Evolutionary conservation across 2,888 invertebrate genomes (phyloP), one percentile per base, ranked within the genome.

Genomic region (Hermaeophaga mercurialis): DNA sequence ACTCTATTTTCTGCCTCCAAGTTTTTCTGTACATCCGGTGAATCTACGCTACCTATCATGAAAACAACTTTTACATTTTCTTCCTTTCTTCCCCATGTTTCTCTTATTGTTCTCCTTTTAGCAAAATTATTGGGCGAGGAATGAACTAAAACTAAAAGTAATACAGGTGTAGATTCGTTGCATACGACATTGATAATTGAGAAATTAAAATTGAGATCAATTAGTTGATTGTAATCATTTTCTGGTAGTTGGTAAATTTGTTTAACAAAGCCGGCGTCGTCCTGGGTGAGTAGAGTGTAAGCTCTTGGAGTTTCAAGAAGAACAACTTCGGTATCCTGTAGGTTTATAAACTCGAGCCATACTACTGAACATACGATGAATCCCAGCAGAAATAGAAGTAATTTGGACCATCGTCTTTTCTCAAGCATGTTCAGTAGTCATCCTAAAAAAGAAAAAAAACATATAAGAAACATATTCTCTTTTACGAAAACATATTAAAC

Each of bases 51-150:
- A 1, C 91, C 91, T 5, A 91, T 68, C 56, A 91, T 78, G 73
- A 91, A 92, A 4, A 88, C 75, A 0, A 89, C 73, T 66, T 83
- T 82, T 0, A 85, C 76, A 0, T 80, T 77, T 7, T 82, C 80
- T 0, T 77, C 75, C 1, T 79, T 74, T 9, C 79, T 79, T 0
- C 88, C 91, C 91, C 91, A 91, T 0, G 91, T 90, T 53, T 83
- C 82, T 3, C 91, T 80, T 48, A 92, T 89, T 0, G 84, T 74
- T 45, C 78, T 78, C n/a, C 91, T 80, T 60, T 88, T 86, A 12
- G 81, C 80, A 15, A 76, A 74, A 71, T 92, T 87, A 3, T 66
- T 73, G 0, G 90, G 88, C 0, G 88, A 86, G 0, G 91, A 88
- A 66, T 88, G 85, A 2, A 89, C 78, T 56, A 89, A 82, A 14